These are phyloP conservation scores for Coelogynopora nodosa DNA, from an alignment of 2,888 invertebrate genomes.

Conservation along the genomic window DNA sequence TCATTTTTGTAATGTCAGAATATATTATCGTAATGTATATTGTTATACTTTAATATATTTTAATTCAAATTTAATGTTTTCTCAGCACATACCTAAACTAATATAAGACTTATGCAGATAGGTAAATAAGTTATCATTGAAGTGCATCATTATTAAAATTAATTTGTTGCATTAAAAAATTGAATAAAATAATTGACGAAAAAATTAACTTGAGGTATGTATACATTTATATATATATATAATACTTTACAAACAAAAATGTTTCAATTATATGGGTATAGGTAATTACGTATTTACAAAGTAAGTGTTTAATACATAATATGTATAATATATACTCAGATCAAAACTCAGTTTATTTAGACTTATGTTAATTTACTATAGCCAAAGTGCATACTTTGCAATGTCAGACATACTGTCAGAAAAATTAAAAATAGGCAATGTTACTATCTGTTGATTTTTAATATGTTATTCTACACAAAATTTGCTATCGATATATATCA, in stretches of 20 bases:
- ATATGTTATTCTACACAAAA: background rate
- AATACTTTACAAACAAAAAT: background rate
- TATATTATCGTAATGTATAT: background rate
- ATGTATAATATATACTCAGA: slow-evolving; percentile 10
- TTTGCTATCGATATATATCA: background rate
- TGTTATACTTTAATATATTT: background rate
- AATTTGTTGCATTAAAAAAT: background rate
- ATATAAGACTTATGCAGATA: slow-evolving; percentile 15
- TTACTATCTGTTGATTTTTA: background rate
- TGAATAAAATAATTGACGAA: background rate
- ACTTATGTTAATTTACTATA: background rate
- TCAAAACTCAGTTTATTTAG: background rate
- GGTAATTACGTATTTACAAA: background rate
- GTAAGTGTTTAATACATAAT: slow-evolving; percentile 1
- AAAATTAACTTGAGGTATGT: background rate
- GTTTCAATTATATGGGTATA: background rate
- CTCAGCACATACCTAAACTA: slow-evolving; percentile 16
- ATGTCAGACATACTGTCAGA: slow-evolving; percentile 26
- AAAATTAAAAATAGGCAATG: background rate
- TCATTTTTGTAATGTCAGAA: background rate
- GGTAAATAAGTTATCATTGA: slow-evolving; percentile 16
- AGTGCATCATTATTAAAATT: background rate
- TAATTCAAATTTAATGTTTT: slow-evolving; percentile 16
- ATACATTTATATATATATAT: background rate
- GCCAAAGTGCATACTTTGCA: slow-evolving; percentile 2